Evolutionary conservation across 2,113 vertebrate species (phyloP).

Genomic region (Leiothrix lutea): DNA sequence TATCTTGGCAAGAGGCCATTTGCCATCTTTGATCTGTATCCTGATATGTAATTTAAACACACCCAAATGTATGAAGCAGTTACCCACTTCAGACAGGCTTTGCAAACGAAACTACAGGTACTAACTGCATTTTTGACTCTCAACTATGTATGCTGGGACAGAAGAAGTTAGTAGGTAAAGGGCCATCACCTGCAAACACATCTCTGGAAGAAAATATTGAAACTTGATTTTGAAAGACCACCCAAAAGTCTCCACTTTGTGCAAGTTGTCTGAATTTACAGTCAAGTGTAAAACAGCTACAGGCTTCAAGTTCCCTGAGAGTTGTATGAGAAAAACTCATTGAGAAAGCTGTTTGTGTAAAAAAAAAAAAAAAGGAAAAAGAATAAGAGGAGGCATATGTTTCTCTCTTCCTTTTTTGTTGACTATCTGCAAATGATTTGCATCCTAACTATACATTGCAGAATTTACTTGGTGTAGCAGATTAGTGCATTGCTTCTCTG

Average conservation of each 20-base stretch:
- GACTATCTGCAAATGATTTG: not conserved
- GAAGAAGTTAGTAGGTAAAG: not conserved
- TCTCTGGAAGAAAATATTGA: not conserved
- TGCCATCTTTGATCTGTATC: conserved; percentile 12
- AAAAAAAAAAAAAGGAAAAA: not conserved
- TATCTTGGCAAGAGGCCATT: conserved; percentile 5
- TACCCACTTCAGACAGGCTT: not conserved
- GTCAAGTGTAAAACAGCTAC: not conserved
- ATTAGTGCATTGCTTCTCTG: not conserved
- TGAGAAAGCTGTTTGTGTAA: not conserved
- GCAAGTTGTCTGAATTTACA: not conserved
- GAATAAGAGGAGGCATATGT: not conserved
- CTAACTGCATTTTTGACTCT: not conserved
- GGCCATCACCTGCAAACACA: not conserved
- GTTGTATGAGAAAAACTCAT: not conserved
- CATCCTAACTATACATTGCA: not conserved
- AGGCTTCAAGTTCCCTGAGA: not conserved
- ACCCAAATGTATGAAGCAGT: not conserved
- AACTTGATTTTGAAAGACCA: not conserved
- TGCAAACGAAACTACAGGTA: not conserved
- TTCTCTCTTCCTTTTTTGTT: not conserved
- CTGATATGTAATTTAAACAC: conserved; percentile 25
- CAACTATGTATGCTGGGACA: not conserved
- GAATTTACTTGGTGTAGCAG: not conserved
- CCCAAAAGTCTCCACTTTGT: not conserved